phyloP scores from a whole-genome alignment of 2,888 invertebrate genomes.

The Brachyptera risi region DNA sequence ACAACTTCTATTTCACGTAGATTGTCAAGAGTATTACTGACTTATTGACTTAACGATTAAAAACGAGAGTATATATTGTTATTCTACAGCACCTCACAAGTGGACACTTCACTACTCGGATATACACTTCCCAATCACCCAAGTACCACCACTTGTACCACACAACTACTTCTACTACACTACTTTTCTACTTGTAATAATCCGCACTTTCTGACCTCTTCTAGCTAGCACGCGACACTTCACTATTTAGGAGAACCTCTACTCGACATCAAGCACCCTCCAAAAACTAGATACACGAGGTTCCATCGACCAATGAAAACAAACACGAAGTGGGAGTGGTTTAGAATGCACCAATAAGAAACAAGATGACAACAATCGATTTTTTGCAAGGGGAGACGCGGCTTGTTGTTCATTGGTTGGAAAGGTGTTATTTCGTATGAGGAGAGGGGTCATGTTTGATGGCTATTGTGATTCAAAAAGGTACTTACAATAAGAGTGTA shows the following conservation, averaged over 20 bases:
- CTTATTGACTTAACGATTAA: neutral
- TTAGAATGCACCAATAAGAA: conserved; percentile 41
- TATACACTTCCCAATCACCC: neutral
- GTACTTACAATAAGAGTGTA: conserved; percentile 21
- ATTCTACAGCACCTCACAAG: neutral
- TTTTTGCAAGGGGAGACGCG: neutral
- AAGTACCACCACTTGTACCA: neutral
- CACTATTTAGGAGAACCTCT: conserved; percentile 24
- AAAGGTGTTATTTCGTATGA: neutral
- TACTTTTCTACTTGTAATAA: neutral
- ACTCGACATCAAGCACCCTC: conserved; percentile 31
- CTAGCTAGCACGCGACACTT: conserved; percentile 26
- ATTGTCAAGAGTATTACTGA: neutral
- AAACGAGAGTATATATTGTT: neutral
- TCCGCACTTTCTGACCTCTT: conserved; percentile 35
- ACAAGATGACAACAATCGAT: conserved; percentile 6
- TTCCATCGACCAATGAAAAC: conserved; percentile 20
- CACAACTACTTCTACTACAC: too few species aligned
- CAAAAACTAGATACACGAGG: conserved; percentile 21
- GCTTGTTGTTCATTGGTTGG: neutral
- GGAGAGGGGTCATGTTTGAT: neutral
- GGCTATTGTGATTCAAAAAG: conserved; percentile 16
- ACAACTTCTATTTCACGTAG: too few species aligned
- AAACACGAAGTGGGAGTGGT: conserved; percentile 40
- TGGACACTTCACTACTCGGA: neutral